Conservation (phyloP, 2,888 invertebrate species). For the Drosophila eohydei region DNA sequence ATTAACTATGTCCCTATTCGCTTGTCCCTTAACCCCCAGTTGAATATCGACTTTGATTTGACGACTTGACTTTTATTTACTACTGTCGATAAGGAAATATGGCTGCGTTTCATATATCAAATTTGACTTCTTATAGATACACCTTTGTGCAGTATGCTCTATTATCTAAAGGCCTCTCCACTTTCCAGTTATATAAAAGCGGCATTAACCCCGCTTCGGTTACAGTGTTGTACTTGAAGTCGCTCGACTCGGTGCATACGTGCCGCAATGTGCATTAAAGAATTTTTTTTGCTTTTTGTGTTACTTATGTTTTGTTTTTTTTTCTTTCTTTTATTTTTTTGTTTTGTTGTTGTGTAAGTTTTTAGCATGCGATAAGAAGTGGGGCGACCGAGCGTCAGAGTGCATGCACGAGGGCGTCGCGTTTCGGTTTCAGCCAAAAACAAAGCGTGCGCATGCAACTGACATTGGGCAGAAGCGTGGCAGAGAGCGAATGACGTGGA, state of each 20-base stretch:
- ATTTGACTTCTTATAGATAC: background rate
- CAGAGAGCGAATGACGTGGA: conserved; percentile 39
- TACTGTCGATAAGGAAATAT: background rate
- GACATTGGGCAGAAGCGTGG: conserved; percentile 75
- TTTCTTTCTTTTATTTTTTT: background rate
- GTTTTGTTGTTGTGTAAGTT: conserved; percentile 12
- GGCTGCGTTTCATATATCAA: background rate
- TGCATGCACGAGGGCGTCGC: conserved; percentile 52
- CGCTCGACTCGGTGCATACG: conserved; percentile 29
- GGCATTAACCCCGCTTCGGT: conserved; percentile 41
- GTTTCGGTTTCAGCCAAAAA: conserved; percentile 41
- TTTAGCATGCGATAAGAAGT: conserved; percentile 58
- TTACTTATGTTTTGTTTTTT: conserved; percentile 8
- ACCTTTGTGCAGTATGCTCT: background rate
- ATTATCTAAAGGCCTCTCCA: background rate
- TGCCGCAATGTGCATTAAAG: conserved; percentile 48
- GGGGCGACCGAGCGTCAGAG: conserved; percentile 52
- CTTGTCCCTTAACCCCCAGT: background rate
- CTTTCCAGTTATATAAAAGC: conserved; percentile 25
- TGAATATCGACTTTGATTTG: background rate
- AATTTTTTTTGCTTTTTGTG: conserved; percentile 2
- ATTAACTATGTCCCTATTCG: background rate
- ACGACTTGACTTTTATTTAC: background rate
- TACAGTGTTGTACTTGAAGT: conserved; percentile 33
- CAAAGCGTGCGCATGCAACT: conserved; percentile 54